Percentiles rank a stretch among this genome's conserved stretches.
phyloP scores from a whole-genome alignment of 2,113 vertebrate genomes.

The Thamnaconus septentrionalis region DNA sequence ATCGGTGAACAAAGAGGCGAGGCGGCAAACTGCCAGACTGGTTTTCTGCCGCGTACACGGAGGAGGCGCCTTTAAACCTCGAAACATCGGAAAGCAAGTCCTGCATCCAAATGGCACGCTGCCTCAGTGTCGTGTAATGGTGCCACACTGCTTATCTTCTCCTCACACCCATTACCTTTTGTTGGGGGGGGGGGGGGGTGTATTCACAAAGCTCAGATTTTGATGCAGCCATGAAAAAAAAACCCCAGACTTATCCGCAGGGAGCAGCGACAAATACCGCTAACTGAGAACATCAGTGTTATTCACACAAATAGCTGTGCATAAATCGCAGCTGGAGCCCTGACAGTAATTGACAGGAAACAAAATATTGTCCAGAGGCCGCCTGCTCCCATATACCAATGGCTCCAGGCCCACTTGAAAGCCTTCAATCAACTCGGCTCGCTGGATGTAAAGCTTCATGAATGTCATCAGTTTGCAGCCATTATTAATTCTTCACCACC shows the following conservation, averaged over 20 bases:
- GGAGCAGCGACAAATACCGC: constrained; percentile 54
- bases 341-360: constrained; percentile 71
- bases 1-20: constrained; percentile 23
- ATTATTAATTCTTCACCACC: constrained; percentile 7
- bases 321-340: constrained; percentile 65
- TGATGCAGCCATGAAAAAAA: constrained; percentile 58
- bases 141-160: constrained; percentile 37
- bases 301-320: constrained; percentile 63
- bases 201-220: constrained; percentile 15
- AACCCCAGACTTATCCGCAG: constrained; percentile 54
- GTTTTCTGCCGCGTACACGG: constrained; percentile 16
- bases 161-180: constrained; percentile 44
- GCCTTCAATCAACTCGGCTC: constrained; percentile 31
- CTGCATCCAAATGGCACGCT: not conserved
- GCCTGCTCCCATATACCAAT: constrained; percentile 39
- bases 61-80: constrained; percentile 39
- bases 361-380: constrained; percentile 51
- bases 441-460: constrained; percentile 7
- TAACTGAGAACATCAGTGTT: constrained; percentile 54
- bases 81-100: constrained; percentile 23
- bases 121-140: constrained; percentile 37
- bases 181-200: constrained; percentile 48
- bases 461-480: constrained; percentile 23
- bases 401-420: constrained; percentile 25
- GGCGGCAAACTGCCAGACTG: constrained; percentile 10